phyloP scores from a whole-genome alignment of 2,113 vertebrate species.

The Enhydra lutris region DNA sequence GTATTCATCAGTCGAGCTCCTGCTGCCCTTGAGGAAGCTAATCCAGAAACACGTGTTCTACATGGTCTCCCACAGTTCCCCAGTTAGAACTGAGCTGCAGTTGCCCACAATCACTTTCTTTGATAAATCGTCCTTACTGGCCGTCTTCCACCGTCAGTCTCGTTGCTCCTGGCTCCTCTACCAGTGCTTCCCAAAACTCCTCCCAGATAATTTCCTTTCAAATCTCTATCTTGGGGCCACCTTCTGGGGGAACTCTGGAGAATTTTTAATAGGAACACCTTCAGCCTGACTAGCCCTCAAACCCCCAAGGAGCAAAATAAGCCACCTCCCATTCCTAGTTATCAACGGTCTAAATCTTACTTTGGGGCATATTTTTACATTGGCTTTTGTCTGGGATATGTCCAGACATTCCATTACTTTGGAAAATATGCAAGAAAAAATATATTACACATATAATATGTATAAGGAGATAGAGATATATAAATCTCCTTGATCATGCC shows the following conservation, averaged over 20 bases:
- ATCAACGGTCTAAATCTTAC: not conserved
- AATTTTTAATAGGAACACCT: not conserved
- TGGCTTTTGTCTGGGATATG: not conserved
- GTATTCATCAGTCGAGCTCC: not conserved
- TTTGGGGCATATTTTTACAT: not conserved
- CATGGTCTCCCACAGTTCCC: not conserved
- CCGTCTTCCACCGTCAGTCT: not conserved
- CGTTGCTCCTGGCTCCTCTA: not conserved
- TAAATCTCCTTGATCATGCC: not conserved
- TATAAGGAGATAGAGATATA: not conserved
- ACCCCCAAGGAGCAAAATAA: not conserved
- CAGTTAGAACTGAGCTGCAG: fast-evolving
- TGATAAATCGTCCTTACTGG: not conserved
- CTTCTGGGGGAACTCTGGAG: not conserved
- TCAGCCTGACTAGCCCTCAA: not conserved
- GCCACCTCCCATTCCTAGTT: not conserved
- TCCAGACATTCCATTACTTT: not conserved
- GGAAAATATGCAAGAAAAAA: not conserved
- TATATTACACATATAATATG: not conserved
- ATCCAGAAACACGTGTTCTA: not conserved
- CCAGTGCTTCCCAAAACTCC: not conserved
- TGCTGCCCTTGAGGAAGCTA: not conserved
- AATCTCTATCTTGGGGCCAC: not conserved
- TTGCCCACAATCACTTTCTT: not conserved
- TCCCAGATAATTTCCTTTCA: not conserved